Evolutionary conservation across 1,140 invertebrate genomes (phyloP).

Genomic region (Macrostomum lignano): DNA sequence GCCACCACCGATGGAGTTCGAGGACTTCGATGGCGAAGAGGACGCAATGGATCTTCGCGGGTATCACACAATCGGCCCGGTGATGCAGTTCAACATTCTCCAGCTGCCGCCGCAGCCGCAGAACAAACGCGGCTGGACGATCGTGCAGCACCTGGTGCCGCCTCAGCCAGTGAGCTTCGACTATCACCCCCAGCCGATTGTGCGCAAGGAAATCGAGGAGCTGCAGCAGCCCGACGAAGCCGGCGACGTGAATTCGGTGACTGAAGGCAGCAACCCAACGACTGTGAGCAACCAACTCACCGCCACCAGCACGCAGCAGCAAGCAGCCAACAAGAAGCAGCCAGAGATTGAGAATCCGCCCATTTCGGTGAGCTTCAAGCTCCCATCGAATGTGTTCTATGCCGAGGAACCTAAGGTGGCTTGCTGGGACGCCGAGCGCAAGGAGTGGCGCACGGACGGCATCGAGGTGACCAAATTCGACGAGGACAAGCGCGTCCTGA

Average conservation of each 20-base stretch:
- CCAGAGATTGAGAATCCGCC: no score
- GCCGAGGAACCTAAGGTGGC: slow-evolving; percentile 19
- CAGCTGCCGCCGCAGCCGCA: slow-evolving; percentile 25
- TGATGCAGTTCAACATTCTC: slow-evolving; percentile 20
- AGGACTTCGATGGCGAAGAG: slow-evolving; percentile 25
- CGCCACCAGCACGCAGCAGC: no score
- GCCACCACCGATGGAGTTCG: slow-evolving; percentile 13
- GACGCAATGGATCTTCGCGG: slow-evolving; percentile 22
- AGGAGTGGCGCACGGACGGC: slow-evolving; percentile 18
- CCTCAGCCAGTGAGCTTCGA: no score
- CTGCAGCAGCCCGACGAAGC: no score
- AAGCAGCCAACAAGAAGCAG: no score
- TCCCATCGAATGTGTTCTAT: slow-evolving; percentile 17
- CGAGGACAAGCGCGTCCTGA: slow-evolving; percentile 18
- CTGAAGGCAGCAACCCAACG: no score
- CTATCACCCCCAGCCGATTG: no score
- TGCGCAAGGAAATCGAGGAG: no score
- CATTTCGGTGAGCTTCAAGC: no score
- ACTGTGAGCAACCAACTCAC: no score
- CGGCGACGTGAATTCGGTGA: no score
- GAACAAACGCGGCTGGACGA: slow-evolving; percentile 16
- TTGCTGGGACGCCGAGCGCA: slow-evolving; percentile 17
- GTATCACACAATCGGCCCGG: slow-evolving; percentile 16
- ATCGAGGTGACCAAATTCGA: slow-evolving; percentile 16
- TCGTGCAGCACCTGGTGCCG: slow-evolving; percentile 11